A percentile compares a stretch with the other conserved stretches of the same genome.
phyloP scores from a whole-genome alignment of 2,888 invertebrate species.

The Heliconius ismenius region DNA sequence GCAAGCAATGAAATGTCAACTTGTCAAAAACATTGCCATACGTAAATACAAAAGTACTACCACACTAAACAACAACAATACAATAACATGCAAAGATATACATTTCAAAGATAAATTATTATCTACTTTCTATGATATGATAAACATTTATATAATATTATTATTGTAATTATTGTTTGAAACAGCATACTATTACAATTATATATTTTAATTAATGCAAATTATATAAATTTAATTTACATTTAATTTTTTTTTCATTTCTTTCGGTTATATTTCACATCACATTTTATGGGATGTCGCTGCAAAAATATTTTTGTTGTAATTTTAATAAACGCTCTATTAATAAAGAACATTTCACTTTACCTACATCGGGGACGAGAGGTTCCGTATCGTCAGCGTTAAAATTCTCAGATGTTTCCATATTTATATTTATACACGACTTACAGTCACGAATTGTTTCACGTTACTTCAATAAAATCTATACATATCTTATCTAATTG shows the following conservation, averaged over 20 bases:
- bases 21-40: conserved; percentile 39
- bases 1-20: conserved; percentile 33
- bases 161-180: not conserved
- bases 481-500: conserved; percentile 18
- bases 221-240: not conserved
- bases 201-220: not conserved
- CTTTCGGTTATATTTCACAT: not conserved
- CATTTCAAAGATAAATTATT: conserved; percentile 8
- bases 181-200: not conserved
- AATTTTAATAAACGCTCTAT: not conserved
- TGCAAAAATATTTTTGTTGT: not conserved
- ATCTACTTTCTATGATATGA: not conserved
- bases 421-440: conserved; percentile 11
- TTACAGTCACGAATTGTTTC: not conserved
- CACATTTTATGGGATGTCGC: not conserved
- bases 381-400: conserved; percentile 53
- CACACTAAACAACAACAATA: conserved; percentile 1
- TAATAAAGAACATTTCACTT: conserved; percentile 24
- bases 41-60: conserved; percentile 21
- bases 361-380: conserved; percentile 49
- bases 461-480: conserved; percentile 15
- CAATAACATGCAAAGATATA: conserved; percentile 18
- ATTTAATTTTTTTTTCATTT: not conserved
- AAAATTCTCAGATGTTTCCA: conserved; percentile 35
- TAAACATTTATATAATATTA: not conserved